Conservation (phyloP, 1,140 invertebrate genomes). For the Magallana gigas region DNA sequence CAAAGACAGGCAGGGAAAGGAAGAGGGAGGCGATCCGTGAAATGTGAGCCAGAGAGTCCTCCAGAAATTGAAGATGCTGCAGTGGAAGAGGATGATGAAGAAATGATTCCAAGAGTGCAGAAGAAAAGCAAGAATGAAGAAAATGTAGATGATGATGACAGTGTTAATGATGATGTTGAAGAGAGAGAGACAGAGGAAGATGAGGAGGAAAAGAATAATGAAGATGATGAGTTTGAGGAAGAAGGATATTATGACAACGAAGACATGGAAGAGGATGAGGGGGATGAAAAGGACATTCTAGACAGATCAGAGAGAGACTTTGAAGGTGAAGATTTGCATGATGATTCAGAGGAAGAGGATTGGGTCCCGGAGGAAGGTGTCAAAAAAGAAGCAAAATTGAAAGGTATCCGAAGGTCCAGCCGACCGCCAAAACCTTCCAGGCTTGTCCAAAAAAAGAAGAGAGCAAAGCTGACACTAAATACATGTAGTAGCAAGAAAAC, state of each 20-base stretch:
- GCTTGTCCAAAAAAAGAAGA: not conserved
- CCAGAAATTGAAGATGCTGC: not conserved
- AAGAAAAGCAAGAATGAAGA: constrained; percentile 57
- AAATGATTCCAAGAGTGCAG: not conserved
- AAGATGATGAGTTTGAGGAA: constrained; percentile 41
- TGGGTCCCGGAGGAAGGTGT: constrained; percentile 13
- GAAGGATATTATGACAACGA: constrained; percentile 39
- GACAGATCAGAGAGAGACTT: not conserved
- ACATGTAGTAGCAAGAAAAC: not conserved
- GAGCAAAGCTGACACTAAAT: not conserved
- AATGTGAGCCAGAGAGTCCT: not conserved
- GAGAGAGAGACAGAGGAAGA: constrained; percentile 28
- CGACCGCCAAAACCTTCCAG: constrained; percentile 13
- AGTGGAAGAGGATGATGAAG: constrained; percentile 5
- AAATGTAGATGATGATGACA: constrained; percentile 45
- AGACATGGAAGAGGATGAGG: constrained; percentile 44
- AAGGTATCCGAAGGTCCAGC: not conserved
- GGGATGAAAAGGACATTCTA: not conserved
- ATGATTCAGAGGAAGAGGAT: constrained; percentile 29
- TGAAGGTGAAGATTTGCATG: constrained; percentile 19
- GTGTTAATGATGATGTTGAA: constrained; percentile 67
- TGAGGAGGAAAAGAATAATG: constrained; percentile 42
- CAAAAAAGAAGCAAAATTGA: not conserved
- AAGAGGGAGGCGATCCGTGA: constrained; percentile 38
- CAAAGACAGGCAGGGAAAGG: not conserved